These are phyloP conservation scores for Danio albolineatus DNA, from an alignment of 2,797 vertebrate genomes.

Conservation along the genomic window DNA sequence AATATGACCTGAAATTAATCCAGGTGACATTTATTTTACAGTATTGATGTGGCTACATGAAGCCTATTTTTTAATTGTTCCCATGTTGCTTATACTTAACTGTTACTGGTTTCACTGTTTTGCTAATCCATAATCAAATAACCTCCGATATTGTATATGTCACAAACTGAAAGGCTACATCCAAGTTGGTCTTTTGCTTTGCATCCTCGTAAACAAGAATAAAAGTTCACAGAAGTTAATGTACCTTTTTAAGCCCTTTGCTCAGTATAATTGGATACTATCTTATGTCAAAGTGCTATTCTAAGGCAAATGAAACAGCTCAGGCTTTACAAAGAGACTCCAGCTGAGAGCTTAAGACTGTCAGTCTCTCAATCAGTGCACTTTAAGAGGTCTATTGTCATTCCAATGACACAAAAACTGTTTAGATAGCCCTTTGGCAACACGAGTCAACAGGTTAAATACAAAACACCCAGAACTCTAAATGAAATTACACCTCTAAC, in stretches of 20 bases:
- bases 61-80: not conserved
- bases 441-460: conserved; percentile 27
- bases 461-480: conserved; percentile 5
- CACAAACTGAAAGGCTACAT: not conserved
- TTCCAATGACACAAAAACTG: conserved; percentile 46
- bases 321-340: conserved; percentile 66
- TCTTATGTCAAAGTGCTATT: conserved; percentile 65
- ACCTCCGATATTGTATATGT: not conserved
- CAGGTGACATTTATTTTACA: not conserved
- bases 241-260: conserved; percentile 35
- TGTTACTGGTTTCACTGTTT: not conserved
- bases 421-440: conserved; percentile 28
- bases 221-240: conserved; percentile 24
- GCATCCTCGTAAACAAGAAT: not conserved
- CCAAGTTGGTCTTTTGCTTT: not conserved
- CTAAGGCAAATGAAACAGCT: conserved; percentile 57
- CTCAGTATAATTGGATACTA: conserved; percentile 56
- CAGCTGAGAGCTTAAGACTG: conserved; percentile 67
- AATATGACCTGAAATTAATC: not conserved
- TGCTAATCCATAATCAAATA: not conserved
- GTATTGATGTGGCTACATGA: not conserved
- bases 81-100: not conserved
- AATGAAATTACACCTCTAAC: conserved; percentile 8
- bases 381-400: conserved; percentile 70
- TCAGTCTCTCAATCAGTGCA: conserved; percentile 56